These are phyloP conservation scores for Adelognathus sp. DNA, from an alignment of 2,888 invertebrate species.

Conservation along the genomic window DNA sequence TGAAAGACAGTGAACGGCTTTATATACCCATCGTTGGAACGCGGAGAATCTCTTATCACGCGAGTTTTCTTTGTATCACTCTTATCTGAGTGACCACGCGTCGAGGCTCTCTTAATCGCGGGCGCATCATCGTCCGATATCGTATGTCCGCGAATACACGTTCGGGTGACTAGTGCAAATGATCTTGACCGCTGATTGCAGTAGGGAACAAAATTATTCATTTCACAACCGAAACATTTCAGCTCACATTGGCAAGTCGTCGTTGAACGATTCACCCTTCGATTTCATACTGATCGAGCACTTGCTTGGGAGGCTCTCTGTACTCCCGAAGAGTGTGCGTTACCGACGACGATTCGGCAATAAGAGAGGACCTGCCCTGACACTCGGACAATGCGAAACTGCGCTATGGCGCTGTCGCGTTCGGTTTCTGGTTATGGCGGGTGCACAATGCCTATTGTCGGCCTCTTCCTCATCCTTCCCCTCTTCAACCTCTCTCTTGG, in stretches of 20 bases:
- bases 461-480: conserved; percentile 67
- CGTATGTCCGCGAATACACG: neutral
- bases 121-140: conserved; percentile 19
- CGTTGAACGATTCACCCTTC: neutral
- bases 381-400: conserved; percentile 79
- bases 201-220: neutral
- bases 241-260: neutral
- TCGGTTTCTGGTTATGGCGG: conserved; percentile 80
- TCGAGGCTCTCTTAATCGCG: conserved; percentile 20
- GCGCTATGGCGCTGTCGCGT: conserved; percentile 73
- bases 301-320: conserved; percentile 8
- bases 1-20: conserved; percentile 5
- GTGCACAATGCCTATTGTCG: conserved; percentile 80
- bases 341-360: conserved; percentile 66
- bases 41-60: conserved; percentile 44
- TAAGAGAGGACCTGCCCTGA: conserved; percentile 70
- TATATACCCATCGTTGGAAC: conserved; percentile 57
- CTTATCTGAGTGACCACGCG: conserved; percentile 28
- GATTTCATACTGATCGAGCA: neutral
- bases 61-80: conserved; percentile 28
- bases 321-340: conserved; percentile 40
- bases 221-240: neutral
- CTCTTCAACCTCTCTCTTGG: conserved; percentile 44
- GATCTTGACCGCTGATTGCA: neutral
- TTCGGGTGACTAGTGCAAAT: neutral